Evolutionary conservation across 2,797 vertebrate genomes (phyloP), one percentile per base, ranked within the genome.

Genomic region (Pangasius djambal): DNA sequence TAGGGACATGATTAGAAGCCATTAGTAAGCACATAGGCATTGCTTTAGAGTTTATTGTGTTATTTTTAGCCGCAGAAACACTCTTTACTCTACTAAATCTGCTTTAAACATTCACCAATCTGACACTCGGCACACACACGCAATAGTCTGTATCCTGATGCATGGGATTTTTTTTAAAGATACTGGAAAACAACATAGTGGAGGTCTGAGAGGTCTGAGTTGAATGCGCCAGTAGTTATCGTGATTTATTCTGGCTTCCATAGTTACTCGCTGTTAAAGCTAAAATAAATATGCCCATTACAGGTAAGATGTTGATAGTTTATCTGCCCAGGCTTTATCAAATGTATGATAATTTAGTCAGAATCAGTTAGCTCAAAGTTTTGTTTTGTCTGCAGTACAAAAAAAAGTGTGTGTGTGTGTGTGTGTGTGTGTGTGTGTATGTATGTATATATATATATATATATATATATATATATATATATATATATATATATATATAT

Each of bases 1-100:
- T 59, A 59, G 31, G 34, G 84, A 72, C 65, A 57, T 31, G 40
- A 77, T 50, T 87, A 55, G 75, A 79, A 34, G 50, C 18, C 61
- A 81, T 28, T 57, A 81, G 37, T 57, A 31, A 40, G 55, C 37
- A 78, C 40, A 37, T n/a, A 16, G 75, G 61, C 75, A 67, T 25
- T 72, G 65, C 22, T 57, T 57, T n/a, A 44, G 63, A 57, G 78
- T 40, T 52, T 65, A 59, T 52, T 15, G 37, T 44, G 37, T 59
- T 40, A 15, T 82, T 82, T 61, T 37, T 61, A 82, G 34, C 55
- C 12, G 5, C 2, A 28, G 34, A 40, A 79, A 7, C 34, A 82
- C 31, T 5, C 4, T 52, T 48, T 72, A 20, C 18, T 70, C 16
- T 31, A 48, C 22, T 82, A 7, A 16, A 22, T 22, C 61, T 67